Percentiles rank a stretch among this genome's conserved stretches.
Evolutionary conservation across 2,888 invertebrate species (phyloP).

Genomic region (Parnassius smintheus): DNA sequence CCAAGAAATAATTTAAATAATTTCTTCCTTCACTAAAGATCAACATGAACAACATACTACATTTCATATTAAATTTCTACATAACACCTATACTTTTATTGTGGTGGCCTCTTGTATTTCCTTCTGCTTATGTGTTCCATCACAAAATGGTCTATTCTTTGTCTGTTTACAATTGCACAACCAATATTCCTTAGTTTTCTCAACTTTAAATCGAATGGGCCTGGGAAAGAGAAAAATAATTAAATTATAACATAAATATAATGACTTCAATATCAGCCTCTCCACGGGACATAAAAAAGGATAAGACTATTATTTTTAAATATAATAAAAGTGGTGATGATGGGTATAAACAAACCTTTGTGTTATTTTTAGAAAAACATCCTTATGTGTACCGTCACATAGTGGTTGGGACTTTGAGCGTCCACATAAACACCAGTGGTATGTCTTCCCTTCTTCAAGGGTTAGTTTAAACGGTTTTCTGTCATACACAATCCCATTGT

Average conservation of each 20-base stretch:
- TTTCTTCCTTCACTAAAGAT: conserved; percentile 5
- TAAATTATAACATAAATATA: conserved; percentile 1
- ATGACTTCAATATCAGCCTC: background rate
- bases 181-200: conserved; percentile 95
- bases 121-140: conserved; percentile 93
- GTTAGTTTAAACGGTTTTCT: conserved; percentile 92
- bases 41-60: conserved; percentile 1
- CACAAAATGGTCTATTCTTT: conserved; percentile 95
- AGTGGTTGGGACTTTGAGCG: conserved; percentile 95
- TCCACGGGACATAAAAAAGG: no score
- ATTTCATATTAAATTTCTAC: conserved; percentile 12
- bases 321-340: background rate
- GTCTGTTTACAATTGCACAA: conserved; percentile 99
- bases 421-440: conserved; percentile 97
- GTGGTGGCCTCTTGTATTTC: conserved; percentile 84
- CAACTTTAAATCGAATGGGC: conserved; percentile 91
- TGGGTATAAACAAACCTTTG: conserved; percentile 73
- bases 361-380: conserved; percentile 86
- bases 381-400: conserved; percentile 96
- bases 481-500: conserved; percentile 91
- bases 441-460: conserved; percentile 88
- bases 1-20: no score
- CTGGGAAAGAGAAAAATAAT: conserved; percentile 55
- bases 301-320: no score
- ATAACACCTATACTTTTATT: conserved; percentile 45